These are phyloP conservation scores for Drosophila fungiperda DNA, from an alignment of 2,888 invertebrate genomes.

Conservation along the genomic window DNA sequence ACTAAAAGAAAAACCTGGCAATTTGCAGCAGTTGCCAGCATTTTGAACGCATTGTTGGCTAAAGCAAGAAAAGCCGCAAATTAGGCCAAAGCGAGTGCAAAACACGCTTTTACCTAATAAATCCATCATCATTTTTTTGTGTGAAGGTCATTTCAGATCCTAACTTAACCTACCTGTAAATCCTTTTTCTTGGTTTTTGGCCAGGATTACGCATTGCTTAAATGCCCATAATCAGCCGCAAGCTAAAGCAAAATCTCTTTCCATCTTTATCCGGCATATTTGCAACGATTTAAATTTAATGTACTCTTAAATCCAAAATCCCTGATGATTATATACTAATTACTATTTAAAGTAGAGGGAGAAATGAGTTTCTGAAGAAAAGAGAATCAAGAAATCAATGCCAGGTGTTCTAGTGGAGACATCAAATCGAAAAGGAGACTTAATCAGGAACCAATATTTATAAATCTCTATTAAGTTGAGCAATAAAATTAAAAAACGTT, in stretches of 20 bases:
- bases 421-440: neutral
- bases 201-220: conserved; percentile 17
- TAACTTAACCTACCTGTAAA: neutral
- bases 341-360: neutral
- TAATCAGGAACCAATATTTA: neutral
- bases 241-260: conserved; percentile 11
- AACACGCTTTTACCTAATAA: conserved; percentile 65
- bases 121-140: conserved; percentile 54
- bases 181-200: conserved; percentile 25
- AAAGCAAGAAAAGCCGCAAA: conserved; percentile 61
- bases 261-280: conserved; percentile 46
- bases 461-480: no score
- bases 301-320: neutral
- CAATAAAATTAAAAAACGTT: no score
- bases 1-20: conserved; percentile 18
- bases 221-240: conserved; percentile 42
- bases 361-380: neutral
- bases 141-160: conserved; percentile 27
- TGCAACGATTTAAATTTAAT: conserved; percentile 48
- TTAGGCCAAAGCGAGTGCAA: conserved; percentile 60
- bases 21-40: conserved; percentile 18
- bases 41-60: conserved; percentile 24
- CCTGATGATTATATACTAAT: neutral
- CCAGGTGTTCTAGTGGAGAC: neutral
- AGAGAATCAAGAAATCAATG: neutral